These are phyloP conservation scores for Eudyptes chrysolophus DNA, from an alignment of 2,113 vertebrate species.

Conservation along the genomic window DNA sequence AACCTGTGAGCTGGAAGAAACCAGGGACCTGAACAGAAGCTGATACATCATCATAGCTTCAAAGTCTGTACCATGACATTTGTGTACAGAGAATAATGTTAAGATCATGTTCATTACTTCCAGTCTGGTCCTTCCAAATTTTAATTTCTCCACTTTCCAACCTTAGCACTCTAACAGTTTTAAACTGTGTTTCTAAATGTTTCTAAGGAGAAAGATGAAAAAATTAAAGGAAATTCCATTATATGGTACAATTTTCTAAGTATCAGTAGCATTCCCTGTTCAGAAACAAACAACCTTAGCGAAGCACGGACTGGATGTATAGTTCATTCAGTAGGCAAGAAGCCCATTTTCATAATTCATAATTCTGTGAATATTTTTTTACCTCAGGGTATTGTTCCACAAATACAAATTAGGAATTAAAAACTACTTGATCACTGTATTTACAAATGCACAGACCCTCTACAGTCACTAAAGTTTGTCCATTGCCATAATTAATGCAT, in stretches of 20 bases:
- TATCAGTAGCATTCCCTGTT: neutral
- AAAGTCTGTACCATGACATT: neutral
- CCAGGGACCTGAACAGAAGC: neutral
- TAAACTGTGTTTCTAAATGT: neutral
- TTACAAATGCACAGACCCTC: neutral
- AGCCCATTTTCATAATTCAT: neutral
- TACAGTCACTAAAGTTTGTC: neutral
- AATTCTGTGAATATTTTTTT: neutral
- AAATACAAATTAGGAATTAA: neutral
- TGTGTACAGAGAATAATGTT: neutral
- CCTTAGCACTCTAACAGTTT: neutral
- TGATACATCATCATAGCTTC: neutral
- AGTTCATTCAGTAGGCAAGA: neutral
- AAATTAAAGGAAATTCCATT: neutral
- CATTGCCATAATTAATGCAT: neutral
- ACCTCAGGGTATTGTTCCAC: neutral
- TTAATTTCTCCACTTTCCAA: neutral
- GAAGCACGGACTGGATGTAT: neutral
- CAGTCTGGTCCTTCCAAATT: neutral
- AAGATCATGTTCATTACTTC: neutral
- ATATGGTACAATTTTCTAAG: neutral
- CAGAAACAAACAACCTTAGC: neutral
- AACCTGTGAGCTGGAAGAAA: neutral
- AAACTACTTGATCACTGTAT: neutral
- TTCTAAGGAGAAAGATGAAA: neutral